Conservation (phyloP, 2,888 invertebrate genomes). For the Brachyptera putata region DNA sequence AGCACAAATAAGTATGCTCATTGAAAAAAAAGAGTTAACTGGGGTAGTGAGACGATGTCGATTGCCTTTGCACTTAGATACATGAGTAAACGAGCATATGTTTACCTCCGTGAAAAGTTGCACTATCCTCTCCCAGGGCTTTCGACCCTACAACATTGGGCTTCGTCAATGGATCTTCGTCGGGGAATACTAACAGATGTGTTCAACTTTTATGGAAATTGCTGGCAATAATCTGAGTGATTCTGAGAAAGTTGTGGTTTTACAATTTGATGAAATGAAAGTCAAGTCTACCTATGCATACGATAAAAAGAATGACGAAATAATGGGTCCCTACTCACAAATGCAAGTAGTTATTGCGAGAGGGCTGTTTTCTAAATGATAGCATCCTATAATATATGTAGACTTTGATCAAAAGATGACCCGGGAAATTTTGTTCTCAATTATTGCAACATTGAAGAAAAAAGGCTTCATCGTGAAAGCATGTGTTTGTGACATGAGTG, state of each 20-base stretch:
- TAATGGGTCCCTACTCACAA: constrained; percentile 13
- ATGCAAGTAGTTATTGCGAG: constrained; percentile 37
- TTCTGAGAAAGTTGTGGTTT: neutral
- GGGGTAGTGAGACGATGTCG: neutral
- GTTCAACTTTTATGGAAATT: constrained; percentile 13
- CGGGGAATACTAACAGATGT: constrained; percentile 16
- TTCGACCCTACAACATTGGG: neutral
- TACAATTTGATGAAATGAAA: constrained; percentile 22
- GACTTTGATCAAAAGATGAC: constrained; percentile 39
- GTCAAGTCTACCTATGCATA: constrained; percentile 1
- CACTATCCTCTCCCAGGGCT: constrained; percentile 11
- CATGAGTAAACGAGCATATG: constrained; percentile 8
- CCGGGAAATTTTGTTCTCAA: constrained; percentile 31
- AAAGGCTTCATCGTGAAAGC: constrained; percentile 21
- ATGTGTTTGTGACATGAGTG: constrained; percentile 26
- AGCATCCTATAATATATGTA: constrained; percentile 36
- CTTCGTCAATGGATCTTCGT: neutral
- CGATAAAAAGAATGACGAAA: neutral
- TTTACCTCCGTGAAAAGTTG: constrained; percentile 3
- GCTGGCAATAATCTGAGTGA: neutral
- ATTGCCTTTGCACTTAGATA: constrained; percentile 7
- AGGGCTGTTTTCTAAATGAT: constrained; percentile 35
- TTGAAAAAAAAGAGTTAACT: neutral
- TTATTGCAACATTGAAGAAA: constrained; percentile 26
- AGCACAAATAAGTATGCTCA: neutral